A percentile compares a stretch with the other conserved stretches of the same genome.
Evolutionary conservation across 2,888 invertebrate genomes (phyloP).

Genomic region (Carabus problematicus): DNA sequence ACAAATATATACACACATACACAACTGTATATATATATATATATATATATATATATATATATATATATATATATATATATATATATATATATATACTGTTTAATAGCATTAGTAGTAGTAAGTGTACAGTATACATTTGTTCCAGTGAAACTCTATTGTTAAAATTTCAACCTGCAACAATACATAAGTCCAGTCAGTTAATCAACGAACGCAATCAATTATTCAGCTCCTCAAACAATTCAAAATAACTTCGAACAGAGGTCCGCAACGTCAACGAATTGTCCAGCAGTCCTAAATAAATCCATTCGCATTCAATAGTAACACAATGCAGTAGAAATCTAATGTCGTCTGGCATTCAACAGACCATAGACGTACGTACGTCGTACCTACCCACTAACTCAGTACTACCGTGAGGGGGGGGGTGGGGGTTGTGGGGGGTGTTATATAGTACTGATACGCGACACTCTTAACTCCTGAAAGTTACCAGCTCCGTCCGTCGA

Average conservation of each 20-base stretch:
- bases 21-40: neutral
- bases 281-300: slow-evolving; percentile 17
- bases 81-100: too few relatives aligned
- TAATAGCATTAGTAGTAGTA: neutral
- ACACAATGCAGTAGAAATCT: neutral
- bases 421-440: too few relatives aligned
- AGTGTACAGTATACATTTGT: neutral
- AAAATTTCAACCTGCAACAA: too few relatives aligned
- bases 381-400: too few relatives aligned
- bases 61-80: too few relatives aligned
- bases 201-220: slow-evolving; percentile 39
- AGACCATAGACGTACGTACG: too few relatives aligned
- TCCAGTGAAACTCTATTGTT: neutral
- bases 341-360: too few relatives aligned
- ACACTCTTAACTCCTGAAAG: too few relatives aligned
- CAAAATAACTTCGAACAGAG: slow-evolving; percentile 39
- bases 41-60: too few relatives aligned
- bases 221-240: slow-evolving; percentile 39
- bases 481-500: too few relatives aligned
- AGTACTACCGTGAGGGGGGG: too few relatives aligned
- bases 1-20: slow-evolving; percentile 1
- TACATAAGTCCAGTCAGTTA: slow-evolving; percentile 31
- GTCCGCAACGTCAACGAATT: neutral
- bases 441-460: too few relatives aligned
- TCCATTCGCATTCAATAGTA: slow-evolving; percentile 1